phyloP scores from a whole-genome alignment of 2,113 vertebrate species.

The Ceyx melanurus region DNA sequence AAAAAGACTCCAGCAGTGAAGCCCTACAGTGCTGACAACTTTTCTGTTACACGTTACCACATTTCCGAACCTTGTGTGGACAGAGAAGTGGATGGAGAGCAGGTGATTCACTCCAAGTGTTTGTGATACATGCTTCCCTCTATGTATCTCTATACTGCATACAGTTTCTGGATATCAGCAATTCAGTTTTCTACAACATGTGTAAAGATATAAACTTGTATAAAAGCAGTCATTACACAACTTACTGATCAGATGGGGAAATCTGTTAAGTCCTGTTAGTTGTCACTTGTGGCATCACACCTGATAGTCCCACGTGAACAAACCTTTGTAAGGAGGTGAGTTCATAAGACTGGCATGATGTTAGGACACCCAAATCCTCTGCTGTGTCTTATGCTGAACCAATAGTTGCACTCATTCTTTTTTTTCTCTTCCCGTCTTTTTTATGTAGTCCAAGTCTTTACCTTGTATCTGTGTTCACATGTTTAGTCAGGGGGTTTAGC shows the following conservation, averaged over 20 bases:
- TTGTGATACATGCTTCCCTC: background rate
- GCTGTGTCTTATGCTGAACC: background rate
- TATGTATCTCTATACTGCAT: background rate
- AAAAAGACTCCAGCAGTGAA: slow-evolving; percentile 71
- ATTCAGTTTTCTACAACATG: background rate
- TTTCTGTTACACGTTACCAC: slow-evolving; percentile 84
- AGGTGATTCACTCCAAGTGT: slow-evolving; percentile 73
- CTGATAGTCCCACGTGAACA: background rate
- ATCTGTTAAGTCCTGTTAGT: background rate
- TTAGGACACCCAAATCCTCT: background rate
- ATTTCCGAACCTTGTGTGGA: slow-evolving; percentile 78
- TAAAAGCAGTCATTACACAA: background rate
- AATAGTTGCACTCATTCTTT: background rate
- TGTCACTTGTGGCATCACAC: background rate
- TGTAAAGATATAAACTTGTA: background rate
- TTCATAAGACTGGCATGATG: background rate
- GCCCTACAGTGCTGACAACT: slow-evolving; percentile 71
- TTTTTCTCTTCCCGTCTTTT: background rate
- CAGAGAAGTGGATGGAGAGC: slow-evolving; percentile 71
- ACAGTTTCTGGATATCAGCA: background rate
- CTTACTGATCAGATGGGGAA: background rate
- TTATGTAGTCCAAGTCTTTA: background rate
- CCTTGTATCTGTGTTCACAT: background rate
- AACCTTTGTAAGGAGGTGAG: background rate
- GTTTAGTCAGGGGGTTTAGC: background rate